Conservation (phyloP, 2,797 vertebrate species). For the Helostoma temminkii region DNA sequence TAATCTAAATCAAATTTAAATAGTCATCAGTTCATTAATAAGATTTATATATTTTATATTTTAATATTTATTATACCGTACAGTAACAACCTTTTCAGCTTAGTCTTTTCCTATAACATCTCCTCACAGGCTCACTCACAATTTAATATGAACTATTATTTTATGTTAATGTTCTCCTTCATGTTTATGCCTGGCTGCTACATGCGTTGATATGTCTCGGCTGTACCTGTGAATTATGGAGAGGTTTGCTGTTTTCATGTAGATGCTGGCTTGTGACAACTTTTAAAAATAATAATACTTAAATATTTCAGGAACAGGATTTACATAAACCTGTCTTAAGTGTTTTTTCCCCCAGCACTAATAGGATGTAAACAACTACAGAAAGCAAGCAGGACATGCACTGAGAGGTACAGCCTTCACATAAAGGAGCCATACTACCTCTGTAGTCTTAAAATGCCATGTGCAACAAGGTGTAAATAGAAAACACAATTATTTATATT, state of each 20-base stretch:
- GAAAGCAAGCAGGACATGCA: slow-evolving; percentile 23
- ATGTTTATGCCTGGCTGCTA: slow-evolving; percentile 48
- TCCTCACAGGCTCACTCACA: too few relatives aligned
- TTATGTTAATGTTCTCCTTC: slow-evolving; percentile 74
- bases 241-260: slow-evolving; percentile 38
- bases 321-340: slow-evolving; percentile 17
- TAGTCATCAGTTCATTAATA: too few relatives aligned
- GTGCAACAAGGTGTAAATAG: slow-evolving; percentile 49
- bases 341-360: slow-evolving; percentile 1
- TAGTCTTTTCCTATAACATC: too few relatives aligned
- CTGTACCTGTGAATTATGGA: slow-evolving; percentile 36
- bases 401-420: slow-evolving; percentile 9
- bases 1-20: too few relatives aligned
- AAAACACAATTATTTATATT: slow-evolving; percentile 67
- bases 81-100: too few relatives aligned
- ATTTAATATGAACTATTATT: slow-evolving; percentile 49
- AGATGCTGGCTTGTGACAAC: slow-evolving; percentile 41
- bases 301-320: neutral
- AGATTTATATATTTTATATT: too few relatives aligned
- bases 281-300: neutral
- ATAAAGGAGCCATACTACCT: slow-evolving; percentile 24
- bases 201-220: slow-evolving; percentile 2
- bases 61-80: too few relatives aligned
- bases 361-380: slow-evolving; percentile 28
- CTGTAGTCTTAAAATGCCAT: slow-evolving; percentile 40